phyloP scores from a whole-genome alignment of 64 coral and sea anemone genomes.

The Stichodactyla mertensii region DNA sequence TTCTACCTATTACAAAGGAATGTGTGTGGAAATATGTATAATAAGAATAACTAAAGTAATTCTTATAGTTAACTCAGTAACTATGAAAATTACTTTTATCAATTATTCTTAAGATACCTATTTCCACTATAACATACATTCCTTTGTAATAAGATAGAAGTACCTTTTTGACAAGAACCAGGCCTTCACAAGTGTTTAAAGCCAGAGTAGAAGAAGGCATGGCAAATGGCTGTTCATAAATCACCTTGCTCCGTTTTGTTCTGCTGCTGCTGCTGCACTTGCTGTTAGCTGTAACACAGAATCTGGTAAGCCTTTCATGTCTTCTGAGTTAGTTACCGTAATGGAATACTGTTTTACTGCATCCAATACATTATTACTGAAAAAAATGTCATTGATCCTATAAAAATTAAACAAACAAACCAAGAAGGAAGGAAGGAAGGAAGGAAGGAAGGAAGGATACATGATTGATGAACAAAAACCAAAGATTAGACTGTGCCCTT shows the following conservation, averaged over 20 bases:
- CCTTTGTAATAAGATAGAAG: too few species aligned
- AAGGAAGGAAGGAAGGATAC: not conserved
- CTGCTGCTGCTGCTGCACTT: slow-evolving; percentile 36
- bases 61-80: too few species aligned
- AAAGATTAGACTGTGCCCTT: too few species aligned
- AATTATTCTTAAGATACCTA: too few species aligned
- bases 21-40: too few species aligned
- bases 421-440: not conserved
- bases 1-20: too few species aligned
- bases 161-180: too few species aligned
- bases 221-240: not conserved
- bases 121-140: too few species aligned
- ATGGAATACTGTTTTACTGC: slow-evolving; percentile 69
- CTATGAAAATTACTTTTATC: too few species aligned
- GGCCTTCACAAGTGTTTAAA: too few species aligned
- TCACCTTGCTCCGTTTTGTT: not conserved
- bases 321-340: slow-evolving; percentile 43
- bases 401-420: not conserved
- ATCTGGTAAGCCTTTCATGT: slow-evolving; percentile 58
- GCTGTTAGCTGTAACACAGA: slow-evolving; percentile 75
- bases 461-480: too few species aligned
- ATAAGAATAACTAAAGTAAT: too few species aligned
- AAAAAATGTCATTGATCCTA: not conserved
- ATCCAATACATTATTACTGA: slow-evolving; percentile 89
- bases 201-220: not conserved